phyloP scores from a whole-genome alignment of 2,113 vertebrate species.

The Carassius gibelio region DNA sequence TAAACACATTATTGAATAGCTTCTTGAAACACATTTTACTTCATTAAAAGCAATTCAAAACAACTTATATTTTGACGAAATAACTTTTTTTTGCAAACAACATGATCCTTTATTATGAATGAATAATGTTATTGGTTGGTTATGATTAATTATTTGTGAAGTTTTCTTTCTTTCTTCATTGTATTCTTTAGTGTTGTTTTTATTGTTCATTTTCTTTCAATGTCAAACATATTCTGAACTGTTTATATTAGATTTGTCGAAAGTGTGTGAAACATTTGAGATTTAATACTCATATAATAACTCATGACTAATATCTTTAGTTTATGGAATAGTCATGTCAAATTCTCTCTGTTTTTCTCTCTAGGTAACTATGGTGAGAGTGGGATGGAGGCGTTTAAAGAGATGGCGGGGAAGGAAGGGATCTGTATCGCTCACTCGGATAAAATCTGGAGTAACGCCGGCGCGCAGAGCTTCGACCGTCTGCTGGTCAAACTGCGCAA shows the following conservation, averaged over 20 bases:
- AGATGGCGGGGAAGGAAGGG: slow-evolving; percentile 95
- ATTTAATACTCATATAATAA: not conserved
- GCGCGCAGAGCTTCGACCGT: slow-evolving; percentile 93
- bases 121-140: not conserved
- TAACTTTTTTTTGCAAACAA: not conserved
- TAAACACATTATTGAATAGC: no score
- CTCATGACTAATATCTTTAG: not conserved
- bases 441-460: slow-evolving; percentile 99
- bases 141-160: not conserved
- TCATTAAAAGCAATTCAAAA: not conserved
- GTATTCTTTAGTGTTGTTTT: no score
- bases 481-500: slow-evolving; percentile 86
- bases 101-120: not conserved
- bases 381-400: slow-evolving; percentile 99
- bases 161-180: not conserved
- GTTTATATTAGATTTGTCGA: not conserved
- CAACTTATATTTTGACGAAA: not conserved
- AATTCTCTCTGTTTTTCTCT: not conserved
- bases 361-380: slow-evolving; percentile 98
- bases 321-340: not conserved
- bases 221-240: not conserved
- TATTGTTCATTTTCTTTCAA: not conserved
- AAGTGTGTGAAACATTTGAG: not conserved
- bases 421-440: slow-evolving; percentile 98
- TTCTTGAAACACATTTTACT: no score